Evolutionary conservation across 2,797 vertebrate genomes (phyloP), one percentile per base, ranked within the genome.

Genomic region (Pelobates cultripes): DNA sequence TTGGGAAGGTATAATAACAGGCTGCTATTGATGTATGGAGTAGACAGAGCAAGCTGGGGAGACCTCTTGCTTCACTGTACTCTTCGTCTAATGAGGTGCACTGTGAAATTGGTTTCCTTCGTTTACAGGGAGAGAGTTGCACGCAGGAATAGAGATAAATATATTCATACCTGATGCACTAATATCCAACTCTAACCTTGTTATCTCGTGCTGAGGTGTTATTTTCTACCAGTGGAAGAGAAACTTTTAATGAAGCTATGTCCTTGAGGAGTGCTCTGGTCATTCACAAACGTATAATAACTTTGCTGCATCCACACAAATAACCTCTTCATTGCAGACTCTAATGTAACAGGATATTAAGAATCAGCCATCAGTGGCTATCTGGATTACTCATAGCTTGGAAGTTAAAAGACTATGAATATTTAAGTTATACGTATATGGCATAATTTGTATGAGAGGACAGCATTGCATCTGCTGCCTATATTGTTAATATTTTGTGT

Each of bases 1-100:
- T 13, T 63, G 47, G 75, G 40, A 47, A 73, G 73, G 75, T 74
- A 57, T 74, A 83, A 78, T 78, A 69, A 69, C 75, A 15, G 67
- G 10, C n/a, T 3, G 43, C 40, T 51, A 73, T 73, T 78, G 75
- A 77, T 73, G 80, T 77, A 71, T 53, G 40, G 45, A 77, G 45
- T 14, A 63, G 74, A 55, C 14, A 43, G 53, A 53, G 41, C 41
- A 67, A n/a, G 69, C 51, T 63, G 43, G 45, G 43, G 41, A 42
- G 42, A 82, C 75, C 75, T 78, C 44, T 67, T 66, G 45, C 28
- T 66, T 13, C 40, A 10, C 70, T 41, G 5, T 64, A 40, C 44
- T 66, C 40, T 28, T 0, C 42, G 7, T 55, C 60, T 73, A 67
- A 77, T 69, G 75, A 83, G 70, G 63, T 67, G 63, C 47, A 12